Evolutionary conservation across 2,797 vertebrate species (phyloP).

Genomic region (Rhabdomys pumilio): DNA sequence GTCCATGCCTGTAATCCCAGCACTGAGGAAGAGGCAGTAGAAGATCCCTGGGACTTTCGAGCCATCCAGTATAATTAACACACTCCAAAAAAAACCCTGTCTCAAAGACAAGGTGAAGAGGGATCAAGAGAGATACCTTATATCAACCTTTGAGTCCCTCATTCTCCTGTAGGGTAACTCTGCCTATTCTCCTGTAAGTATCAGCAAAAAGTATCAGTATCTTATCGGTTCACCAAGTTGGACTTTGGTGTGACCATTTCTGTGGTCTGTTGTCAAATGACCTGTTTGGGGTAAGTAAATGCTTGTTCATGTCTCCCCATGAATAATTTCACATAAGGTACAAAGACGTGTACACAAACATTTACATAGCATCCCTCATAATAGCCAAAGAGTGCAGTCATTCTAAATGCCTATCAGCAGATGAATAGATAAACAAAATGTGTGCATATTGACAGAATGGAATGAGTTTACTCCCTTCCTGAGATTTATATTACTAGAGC

Average conservation of each 20-base stretch:
- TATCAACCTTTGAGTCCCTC: not conserved
- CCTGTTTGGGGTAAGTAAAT: not conserved
- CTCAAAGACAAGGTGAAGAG: not conserved
- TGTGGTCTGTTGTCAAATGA: not conserved
- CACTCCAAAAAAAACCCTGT: not conserved
- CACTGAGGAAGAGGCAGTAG: not conserved
- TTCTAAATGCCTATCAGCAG: not conserved
- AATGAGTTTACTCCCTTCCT: slow-evolving; percentile 21
- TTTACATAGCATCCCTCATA: not conserved
- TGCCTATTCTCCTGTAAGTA: not conserved
- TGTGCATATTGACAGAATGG: not conserved
- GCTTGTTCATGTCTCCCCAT: not conserved
- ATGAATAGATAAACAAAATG: not conserved
- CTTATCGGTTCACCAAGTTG: not conserved
- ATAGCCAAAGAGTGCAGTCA: not conserved
- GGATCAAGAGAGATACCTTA: not conserved
- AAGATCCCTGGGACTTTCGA: not conserved
- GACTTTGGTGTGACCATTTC: not conserved
- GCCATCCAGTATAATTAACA: not conserved
- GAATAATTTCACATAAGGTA: not conserved
- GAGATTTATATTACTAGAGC: slow-evolving; percentile 38
- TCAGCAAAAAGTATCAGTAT: not conserved
- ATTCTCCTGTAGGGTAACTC: not conserved
- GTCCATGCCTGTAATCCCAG: not conserved
- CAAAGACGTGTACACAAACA: not conserved